A percentile compares a stretch with the other conserved stretches of the same genome.
phyloP scores from a whole-genome alignment of 2,797 vertebrate genomes.

The Melanotaenia trifasciata region DNA sequence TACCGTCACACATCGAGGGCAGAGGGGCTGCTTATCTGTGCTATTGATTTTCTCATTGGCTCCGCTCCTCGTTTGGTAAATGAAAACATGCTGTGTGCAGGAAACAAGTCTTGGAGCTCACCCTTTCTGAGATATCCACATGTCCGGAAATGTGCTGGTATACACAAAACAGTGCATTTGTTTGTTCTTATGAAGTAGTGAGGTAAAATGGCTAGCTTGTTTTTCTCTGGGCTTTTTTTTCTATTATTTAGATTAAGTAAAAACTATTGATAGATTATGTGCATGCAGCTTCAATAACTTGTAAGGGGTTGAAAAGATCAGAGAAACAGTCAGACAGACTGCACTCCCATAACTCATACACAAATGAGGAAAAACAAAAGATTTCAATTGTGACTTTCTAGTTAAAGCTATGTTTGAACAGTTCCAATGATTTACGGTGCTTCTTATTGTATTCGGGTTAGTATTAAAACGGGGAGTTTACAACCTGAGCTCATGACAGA shows the following conservation, averaged over 20 bases:
- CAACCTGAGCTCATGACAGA: neutral
- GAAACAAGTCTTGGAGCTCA: slow-evolving; percentile 67
- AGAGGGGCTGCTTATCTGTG: slow-evolving; percentile 79
- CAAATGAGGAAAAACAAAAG: neutral
- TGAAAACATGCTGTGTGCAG: slow-evolving; percentile 81
- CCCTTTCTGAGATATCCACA: slow-evolving; percentile 52
- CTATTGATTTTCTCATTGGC: slow-evolving; percentile 82
- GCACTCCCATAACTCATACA: neutral
- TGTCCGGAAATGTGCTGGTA: slow-evolving; percentile 47
- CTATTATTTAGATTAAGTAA: neutral
- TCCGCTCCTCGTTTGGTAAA: slow-evolving; percentile 80
- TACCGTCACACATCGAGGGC: slow-evolving; percentile 76
- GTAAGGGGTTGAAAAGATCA: neutral
- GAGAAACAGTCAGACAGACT: neutral
- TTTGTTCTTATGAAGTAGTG: slow-evolving; percentile 3
- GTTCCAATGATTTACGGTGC: neutral
- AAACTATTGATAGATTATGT: neutral
- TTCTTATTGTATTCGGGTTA: slow-evolving; percentile 21
- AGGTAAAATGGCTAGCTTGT: slow-evolving; percentile 18
- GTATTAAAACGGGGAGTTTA: slow-evolving; percentile 25
- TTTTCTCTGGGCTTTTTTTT: neutral
- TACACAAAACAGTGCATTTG: slow-evolving; percentile 24
- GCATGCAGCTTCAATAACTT: neutral
- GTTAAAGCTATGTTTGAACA: neutral
- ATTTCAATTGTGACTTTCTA: slow-evolving; percentile 4